A percentile compares a stretch with the other conserved stretches of the same genome.
These are phyloP conservation scores for Tipula helvola DNA, from an alignment of 2,888 invertebrate species.

Conservation along the genomic window DNA sequence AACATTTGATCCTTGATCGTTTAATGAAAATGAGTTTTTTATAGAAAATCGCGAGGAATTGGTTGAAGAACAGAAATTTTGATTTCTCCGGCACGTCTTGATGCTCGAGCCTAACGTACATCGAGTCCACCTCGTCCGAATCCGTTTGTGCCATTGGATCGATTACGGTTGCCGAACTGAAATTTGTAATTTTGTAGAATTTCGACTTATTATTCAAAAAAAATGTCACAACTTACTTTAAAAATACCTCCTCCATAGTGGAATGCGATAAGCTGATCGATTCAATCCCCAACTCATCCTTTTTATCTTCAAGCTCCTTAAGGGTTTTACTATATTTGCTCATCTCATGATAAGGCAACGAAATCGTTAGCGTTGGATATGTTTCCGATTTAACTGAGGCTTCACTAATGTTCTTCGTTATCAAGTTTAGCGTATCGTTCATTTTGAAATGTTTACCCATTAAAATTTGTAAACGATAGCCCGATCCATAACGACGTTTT, in stretches of 20 bases:
- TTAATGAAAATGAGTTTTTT: conserved; percentile 29
- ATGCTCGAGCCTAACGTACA: not conserved
- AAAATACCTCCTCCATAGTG: conserved; percentile 86
- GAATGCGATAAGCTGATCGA: conserved; percentile 76
- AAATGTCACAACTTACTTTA: conserved; percentile 43
- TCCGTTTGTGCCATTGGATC: not conserved
- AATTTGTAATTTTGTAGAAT: not conserved
- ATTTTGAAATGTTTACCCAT: conserved; percentile 20
- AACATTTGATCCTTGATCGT: conserved; percentile 23
- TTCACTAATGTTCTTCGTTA: conserved; percentile 22
- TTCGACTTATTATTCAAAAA: not conserved
- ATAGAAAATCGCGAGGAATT: conserved; percentile 28
- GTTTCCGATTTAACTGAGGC: conserved; percentile 21
- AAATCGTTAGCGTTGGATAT: conserved; percentile 29
- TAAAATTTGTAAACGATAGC: conserved; percentile 30
- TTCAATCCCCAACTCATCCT: conserved; percentile 49
- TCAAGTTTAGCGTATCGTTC: conserved; percentile 23
- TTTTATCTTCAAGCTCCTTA: conserved; percentile 45
- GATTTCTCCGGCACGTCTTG: not conserved
- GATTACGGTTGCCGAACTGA: not conserved
- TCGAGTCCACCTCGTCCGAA: conserved; percentile 13
- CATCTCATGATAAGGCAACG: conserved; percentile 43
- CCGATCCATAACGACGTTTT: conserved; percentile 50
- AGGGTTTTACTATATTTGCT: conserved; percentile 48
- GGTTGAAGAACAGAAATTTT: conserved; percentile 13